Base-by-base conservation (phyloP, 2,797 vertebrate genomes). In the Bradypus variegatus region DNA sequence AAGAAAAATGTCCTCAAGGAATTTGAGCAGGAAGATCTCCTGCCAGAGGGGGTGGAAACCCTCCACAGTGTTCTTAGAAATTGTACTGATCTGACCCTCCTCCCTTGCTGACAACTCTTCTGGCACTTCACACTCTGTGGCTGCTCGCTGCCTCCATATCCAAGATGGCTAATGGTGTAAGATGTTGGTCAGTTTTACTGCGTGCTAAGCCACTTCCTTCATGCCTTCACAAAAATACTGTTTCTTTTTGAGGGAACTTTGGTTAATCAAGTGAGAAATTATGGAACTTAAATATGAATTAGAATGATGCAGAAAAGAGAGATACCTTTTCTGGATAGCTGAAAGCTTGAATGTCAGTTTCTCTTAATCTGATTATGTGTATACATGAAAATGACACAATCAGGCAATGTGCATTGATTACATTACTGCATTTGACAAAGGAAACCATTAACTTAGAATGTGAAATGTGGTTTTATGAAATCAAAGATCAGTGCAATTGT, bases 21-120 rank as follows among this genome's bases (percentile, higher is more conserved):
- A 45, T 6, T 45, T 45, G 41, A 45, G 41, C 41, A 45, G 41
- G 41, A 45, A 45, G 41, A 45, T 45, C 4, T 45, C 41, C 41
- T 45, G 41, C 41, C 6, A 8, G 41, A 45, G 41, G 41, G 41
- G 8, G 41, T 45, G 4, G 41, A 45, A 45, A 45, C 41, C 94
- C 98, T 98, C 65, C 98, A 98, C 98, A 99, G 99, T 94, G 98
- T 99, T 86, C 98, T 99, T 99, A 99, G 99, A 99, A 97, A 99
- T 99, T 94, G 99, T 99, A 97, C 98, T 99, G 98, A 99, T 98
- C 98, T 99, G 98, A 98, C 96, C 92, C 96, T 92, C 92, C 95
- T 95, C 96, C 95, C 96, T 94, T 96, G 96, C 95, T 96, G 97
- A 95, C 95, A 96, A 96, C 97, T 94, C 97, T 88, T 95, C 95